Percentiles rank a stretch among this genome's conserved stretches.
Conservation (phyloP, 2,113 vertebrate species). For the Bos indicus region DNA sequence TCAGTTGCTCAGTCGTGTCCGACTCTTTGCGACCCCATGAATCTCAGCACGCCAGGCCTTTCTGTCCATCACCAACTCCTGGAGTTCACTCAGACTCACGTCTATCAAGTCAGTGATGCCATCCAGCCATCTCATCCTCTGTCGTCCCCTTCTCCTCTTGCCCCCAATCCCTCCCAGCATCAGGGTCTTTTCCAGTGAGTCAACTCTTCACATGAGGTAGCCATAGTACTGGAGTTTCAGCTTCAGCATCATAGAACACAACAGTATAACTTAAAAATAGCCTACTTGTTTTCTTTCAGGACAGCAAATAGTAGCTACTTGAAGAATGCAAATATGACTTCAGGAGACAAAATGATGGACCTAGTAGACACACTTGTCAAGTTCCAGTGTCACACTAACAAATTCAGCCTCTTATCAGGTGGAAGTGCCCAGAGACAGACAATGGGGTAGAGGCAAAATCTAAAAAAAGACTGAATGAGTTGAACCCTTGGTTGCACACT, state of each 20-base stretch:
- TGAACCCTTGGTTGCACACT: not conserved
- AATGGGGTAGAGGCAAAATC: not conserved
- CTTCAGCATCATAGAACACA: not conserved
- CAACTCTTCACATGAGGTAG: no score
- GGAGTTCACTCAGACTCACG: no score
- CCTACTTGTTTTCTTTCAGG: not conserved
- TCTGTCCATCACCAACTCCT: no score
- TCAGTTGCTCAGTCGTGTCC: no score
- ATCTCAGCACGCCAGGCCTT: no score
- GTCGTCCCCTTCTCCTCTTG: no score
- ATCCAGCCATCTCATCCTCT: no score
- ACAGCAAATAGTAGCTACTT: not conserved
- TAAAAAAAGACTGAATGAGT: not conserved
- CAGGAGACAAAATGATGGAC: not conserved
- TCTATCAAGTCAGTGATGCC: no score
- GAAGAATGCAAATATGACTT: not conserved
- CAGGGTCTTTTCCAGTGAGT: no score
- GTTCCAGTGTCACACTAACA: not conserved
- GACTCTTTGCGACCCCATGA: no score
- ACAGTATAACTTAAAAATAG: not conserved
- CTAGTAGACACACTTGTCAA: not conserved
- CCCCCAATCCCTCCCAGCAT: no score
- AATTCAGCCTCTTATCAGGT: not conserved
- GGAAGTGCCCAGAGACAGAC: not conserved
- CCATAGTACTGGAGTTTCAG: no score